phyloP scores from a whole-genome alignment of 2,113 vertebrate species.

The Archocentrus centrarchus region DNA sequence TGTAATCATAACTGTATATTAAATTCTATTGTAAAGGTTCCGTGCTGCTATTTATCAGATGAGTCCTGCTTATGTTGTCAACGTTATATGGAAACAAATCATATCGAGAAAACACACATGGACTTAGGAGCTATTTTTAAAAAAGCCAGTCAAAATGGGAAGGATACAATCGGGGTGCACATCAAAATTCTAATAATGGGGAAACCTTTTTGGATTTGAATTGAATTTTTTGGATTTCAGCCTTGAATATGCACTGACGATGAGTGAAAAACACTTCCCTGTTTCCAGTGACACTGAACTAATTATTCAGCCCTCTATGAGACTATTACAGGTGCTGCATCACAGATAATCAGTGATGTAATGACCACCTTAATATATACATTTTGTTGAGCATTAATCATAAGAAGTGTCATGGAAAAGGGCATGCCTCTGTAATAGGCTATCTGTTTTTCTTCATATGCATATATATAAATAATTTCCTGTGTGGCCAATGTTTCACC shows the following conservation, averaged over 20 bases:
- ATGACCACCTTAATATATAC: neutral
- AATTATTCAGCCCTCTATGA: neutral
- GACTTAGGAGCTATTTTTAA: neutral
- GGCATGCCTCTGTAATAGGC: neutral
- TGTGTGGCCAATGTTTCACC: conserved; percentile 21
- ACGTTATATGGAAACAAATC: neutral
- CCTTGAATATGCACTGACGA: neutral
- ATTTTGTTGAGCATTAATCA: conserved; percentile 26
- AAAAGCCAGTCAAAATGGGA: neutral
- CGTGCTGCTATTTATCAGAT: neutral
- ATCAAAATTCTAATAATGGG: neutral
- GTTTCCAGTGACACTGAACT: neutral
- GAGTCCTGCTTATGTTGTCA: neutral
- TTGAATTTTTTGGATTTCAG: neutral
- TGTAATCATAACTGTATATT: neutral
- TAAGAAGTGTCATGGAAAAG: conserved; percentile 18
- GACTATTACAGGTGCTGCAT: neutral
- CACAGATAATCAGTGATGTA: neutral
- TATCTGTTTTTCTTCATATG: neutral
- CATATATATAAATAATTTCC: conserved; percentile 11
- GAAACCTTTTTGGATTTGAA: neutral
- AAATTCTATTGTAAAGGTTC: neutral
- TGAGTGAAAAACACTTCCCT: neutral
- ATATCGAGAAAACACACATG: neutral
- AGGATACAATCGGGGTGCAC: neutral